Base-by-base conservation (phyloP, 2,888 invertebrate genomes). In the Horisme vitalbata region DNA sequence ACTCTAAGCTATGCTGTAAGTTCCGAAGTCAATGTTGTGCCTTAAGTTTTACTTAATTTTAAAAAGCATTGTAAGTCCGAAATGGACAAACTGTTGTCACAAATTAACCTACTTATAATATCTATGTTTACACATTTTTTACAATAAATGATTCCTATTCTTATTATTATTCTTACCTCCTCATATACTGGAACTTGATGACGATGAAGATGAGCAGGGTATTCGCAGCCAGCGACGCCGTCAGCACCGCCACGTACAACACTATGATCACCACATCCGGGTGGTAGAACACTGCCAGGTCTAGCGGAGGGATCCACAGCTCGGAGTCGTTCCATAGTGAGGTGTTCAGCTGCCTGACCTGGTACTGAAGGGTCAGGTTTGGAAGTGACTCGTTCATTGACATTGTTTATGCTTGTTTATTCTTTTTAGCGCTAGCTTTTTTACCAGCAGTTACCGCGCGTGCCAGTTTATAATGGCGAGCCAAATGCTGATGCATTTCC, bases 181-280 rank as follows among this genome's bases (percentile, higher is more conserved):
- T 86, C 92, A 94, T 93, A 61, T 93, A 93, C 75, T 93, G 92
- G 73, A 93, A 94, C 73, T 93, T 93, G 77, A 93, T 90, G 57
- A 94, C 93, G 15, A 94, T 93, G 54, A 93, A 87, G 58, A 94
- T 94, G 34, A 94, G 92, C 63, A 94, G 81, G 3, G 92, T 88
- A 60, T 94, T 94, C 3, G 94, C 93, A 0, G 91, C 84, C 26
- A 94, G 82, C 0, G 94, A 94, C 0, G 93, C 79, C 0, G 93
- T 79, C 57, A 94, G 91, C 41, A 94, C 91, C 0, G 91, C 91
- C 39, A 93, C 90, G 60, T 94, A 94, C 53, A 94, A 75, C 35
- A 85, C 87, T 57, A 94, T 93, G 41, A 94, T 89, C 27, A 91
- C 71, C 47, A 83, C 72, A 33, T 90, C 88, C 0, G 89, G 83